These are phyloP conservation scores for Sula dactylatra DNA, from an alignment of 2,113 vertebrate genomes.

Conservation along the genomic window DNA sequence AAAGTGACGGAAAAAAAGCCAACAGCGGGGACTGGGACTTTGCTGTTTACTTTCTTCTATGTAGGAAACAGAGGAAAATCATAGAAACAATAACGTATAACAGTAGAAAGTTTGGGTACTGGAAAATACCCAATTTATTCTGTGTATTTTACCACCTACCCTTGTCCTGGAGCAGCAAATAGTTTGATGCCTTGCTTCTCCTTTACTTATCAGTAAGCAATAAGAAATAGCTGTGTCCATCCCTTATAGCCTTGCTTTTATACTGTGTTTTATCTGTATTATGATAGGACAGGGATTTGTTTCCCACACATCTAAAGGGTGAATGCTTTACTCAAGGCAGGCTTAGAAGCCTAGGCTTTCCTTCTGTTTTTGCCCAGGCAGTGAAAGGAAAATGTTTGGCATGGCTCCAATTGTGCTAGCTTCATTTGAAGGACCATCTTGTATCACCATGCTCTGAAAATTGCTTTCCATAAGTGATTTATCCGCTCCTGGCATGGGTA, in stretches of 20 bases:
- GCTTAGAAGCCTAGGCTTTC: background rate
- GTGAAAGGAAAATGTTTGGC: background rate
- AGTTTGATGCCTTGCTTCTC: background rate
- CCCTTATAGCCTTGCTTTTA: background rate
- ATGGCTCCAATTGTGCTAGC: background rate
- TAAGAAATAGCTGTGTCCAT: background rate
- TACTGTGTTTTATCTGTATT: background rate
- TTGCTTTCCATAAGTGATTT: conserved; percentile 5
- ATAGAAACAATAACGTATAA: background rate
- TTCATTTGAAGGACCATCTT: conserved; percentile 19
- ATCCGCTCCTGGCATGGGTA: background rate
- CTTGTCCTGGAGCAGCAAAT: background rate
- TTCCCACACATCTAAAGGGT: background rate
- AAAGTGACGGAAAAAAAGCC: background rate
- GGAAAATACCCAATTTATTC: background rate
- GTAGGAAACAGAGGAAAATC: background rate
- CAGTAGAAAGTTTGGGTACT: background rate
- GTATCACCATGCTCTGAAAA: background rate
- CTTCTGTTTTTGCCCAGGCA: background rate
- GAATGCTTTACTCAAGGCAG: background rate
- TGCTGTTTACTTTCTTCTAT: background rate
- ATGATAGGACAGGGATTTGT: background rate
- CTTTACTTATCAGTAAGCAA: background rate
- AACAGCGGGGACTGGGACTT: background rate
- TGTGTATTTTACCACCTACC: background rate